A percentile compares a stretch with the other conserved stretches of the same genome.
Evolutionary conservation across 2,113 vertebrate species (phyloP).

Genomic region (Epinephelus lanceolatus): DNA sequence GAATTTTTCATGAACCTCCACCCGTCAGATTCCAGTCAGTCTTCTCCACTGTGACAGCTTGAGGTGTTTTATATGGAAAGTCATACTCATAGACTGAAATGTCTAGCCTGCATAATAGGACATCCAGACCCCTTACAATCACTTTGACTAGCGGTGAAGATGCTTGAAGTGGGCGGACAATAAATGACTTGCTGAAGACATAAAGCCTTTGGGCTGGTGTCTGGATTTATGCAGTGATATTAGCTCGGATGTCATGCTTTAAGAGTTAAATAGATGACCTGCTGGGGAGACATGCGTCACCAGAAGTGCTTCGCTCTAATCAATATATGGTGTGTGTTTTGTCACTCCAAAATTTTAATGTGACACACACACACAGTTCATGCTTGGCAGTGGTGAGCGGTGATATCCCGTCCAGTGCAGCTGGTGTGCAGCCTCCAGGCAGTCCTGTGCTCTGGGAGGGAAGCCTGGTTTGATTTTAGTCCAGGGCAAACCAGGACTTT

Average conservation of each 20-base stretch:
- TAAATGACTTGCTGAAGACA: constrained; percentile 56
- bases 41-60: constrained; percentile 52
- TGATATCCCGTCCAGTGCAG: constrained; percentile 68
- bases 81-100: constrained; percentile 39
- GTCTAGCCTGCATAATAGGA: constrained; percentile 44
- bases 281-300: constrained; percentile 37
- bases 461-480: constrained; percentile 75
- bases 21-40: constrained; percentile 25
- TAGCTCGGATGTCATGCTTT: constrained; percentile 37
- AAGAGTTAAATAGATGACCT: constrained; percentile 45
- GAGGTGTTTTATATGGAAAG: constrained; percentile 53
- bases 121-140: constrained; percentile 51
- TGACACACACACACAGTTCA: constrained; percentile 46
- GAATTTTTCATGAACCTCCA: constrained; percentile 4
- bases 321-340: constrained; percentile 44
- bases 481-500: constrained; percentile 68
- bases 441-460: constrained; percentile 57
- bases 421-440: constrained; percentile 71
- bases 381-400: constrained; percentile 58
- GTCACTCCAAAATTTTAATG: constrained; percentile 49
- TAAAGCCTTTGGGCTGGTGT: constrained; percentile 51
- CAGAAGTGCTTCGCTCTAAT: constrained; percentile 17
- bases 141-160: constrained; percentile 25
- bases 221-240: constrained; percentile 54
- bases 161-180: constrained; percentile 48